These are phyloP conservation scores for Typhlichthys subterraneus DNA, from an alignment of 2,797 vertebrate species.

Conservation along the genomic window DNA sequence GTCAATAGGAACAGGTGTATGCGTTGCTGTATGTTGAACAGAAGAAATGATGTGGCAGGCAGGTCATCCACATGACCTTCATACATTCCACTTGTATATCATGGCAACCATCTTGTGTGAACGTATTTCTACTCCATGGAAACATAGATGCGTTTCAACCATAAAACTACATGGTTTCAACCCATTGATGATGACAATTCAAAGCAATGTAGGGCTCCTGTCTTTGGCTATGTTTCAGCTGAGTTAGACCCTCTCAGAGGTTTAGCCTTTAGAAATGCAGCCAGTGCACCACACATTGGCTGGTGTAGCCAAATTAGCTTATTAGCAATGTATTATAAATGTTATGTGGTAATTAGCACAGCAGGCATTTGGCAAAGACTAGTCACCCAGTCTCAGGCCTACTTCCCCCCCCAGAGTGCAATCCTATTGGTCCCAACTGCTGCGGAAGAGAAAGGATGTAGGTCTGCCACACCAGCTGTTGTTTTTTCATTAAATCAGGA, in stretches of 20 bases:
- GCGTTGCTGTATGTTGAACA: slow-evolving; percentile 29
- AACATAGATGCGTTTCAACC: not conserved
- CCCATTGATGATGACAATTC: not conserved
- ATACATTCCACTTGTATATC: slow-evolving; percentile 27
- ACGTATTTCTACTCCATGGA: slow-evolving; percentile 31
- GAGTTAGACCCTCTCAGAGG: too few relatives aligned
- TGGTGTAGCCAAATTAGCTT: slow-evolving; percentile 2
- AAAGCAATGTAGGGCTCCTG: too few relatives aligned
- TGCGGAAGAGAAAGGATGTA: slow-evolving; percentile 1
- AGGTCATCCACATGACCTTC: not conserved
- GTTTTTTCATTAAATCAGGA: slow-evolving; percentile 60
- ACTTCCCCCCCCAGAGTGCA: not conserved
- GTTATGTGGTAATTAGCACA: slow-evolving; percentile 3
- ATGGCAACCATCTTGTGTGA: not conserved
- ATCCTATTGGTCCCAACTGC: slow-evolving; percentile 46
- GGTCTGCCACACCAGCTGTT: slow-evolving; percentile 17
- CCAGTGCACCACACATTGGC: slow-evolving; percentile 1
- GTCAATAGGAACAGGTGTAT: slow-evolving; percentile 3
- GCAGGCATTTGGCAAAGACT: not conserved
- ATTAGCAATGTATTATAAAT: slow-evolving; percentile 8
- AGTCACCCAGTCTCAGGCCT: not conserved
- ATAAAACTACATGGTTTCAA: not conserved
- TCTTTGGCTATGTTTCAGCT: too few relatives aligned
- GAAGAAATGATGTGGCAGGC: slow-evolving; percentile 26
- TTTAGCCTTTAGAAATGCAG: not conserved